A percentile compares a stretch with the other conserved stretches of the same genome.
These are phyloP conservation scores for Cyclopterus lumpus DNA, from an alignment of 2,797 vertebrate species.

Conservation along the genomic window DNA sequence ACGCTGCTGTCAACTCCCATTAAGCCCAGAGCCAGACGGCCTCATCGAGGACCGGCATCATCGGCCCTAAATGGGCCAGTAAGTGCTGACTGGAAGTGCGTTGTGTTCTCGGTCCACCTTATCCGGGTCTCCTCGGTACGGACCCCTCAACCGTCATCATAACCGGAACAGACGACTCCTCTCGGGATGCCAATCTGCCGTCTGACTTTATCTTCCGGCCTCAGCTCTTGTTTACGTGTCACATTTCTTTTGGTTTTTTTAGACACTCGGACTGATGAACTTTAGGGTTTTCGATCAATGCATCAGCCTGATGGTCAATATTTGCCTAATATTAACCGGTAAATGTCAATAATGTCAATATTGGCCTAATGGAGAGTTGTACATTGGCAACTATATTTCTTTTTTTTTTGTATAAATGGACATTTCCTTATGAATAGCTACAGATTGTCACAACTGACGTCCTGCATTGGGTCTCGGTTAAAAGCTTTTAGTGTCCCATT, in stretches of 20 bases:
- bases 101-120: constrained; percentile 59
- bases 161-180: constrained; percentile 68
- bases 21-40: constrained; percentile 54
- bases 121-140: constrained; percentile 43
- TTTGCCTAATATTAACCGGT: constrained; percentile 18
- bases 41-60: constrained; percentile 70
- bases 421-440: constrained; percentile 14
- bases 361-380: constrained; percentile 15
- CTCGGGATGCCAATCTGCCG: constrained; percentile 57
- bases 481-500: constrained; percentile 18
- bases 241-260: constrained; percentile 34
- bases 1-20: constrained; percentile 70
- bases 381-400: neutral
- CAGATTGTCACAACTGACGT: constrained; percentile 37
- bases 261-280: constrained; percentile 12
- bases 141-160: constrained; percentile 60
- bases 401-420: constrained; percentile 2
- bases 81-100: constrained; percentile 72
- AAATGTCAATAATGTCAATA: constrained; percentile 19
- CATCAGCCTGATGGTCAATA: constrained; percentile 8
- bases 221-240: constrained; percentile 17
- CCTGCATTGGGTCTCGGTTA: constrained; percentile 25
- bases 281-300: constrained; percentile 13
- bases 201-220: constrained; percentile 37
- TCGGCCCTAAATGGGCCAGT: constrained; percentile 76